Base-by-base conservation (phyloP, 2,797 vertebrate genomes). In the Staurois parvus region DNA sequence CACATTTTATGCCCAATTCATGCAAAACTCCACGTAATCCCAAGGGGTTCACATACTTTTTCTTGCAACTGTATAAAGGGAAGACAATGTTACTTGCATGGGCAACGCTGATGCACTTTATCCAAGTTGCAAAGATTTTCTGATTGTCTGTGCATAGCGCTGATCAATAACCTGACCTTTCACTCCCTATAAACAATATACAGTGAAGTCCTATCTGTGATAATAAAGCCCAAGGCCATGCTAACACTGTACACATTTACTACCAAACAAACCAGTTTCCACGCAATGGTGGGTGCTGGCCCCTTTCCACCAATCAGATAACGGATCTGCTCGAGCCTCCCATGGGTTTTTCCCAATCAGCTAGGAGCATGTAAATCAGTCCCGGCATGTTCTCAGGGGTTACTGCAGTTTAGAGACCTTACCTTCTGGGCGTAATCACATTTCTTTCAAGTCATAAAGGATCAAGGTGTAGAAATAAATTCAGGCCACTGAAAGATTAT, bases 341-440 rank as follows among this genome's bases (percentile, higher is more conserved):
- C 72, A 26, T n/a, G 7, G 17, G 30, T 72, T 75, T 30, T 52
- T 83, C 52, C 91, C 91, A 93, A 91, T 91, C 80, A 86, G 4
- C 86, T 9, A 67, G 3, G 0, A 1, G 6, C 48, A n/a, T 79
- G 76, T 15, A 78, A 30, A 64, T 28, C 8, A 24, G 21, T 2
- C 26, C 29, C 34, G 13, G 7, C 2, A 73, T n/a, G 11, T n/a
- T 62, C 24, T 73, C 28, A 19, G 26, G 4, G 34, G 42, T 37
- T 69, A 85, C 24, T 56, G 48, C 13, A 13, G 70, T 26, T 74
- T 62, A 73, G 6, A 45, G 68, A 72, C 56, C 68, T 26, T 2
- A 2, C 1, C 11, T 0, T n/a, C 21, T 1, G 9, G 2, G 24
- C 4, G 8, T 28, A n/a, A 15, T 12, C 42, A 29, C 2, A 17